Conservation (phyloP, 2,113 vertebrate genomes). For the Tragulus kanchil region DNA sequence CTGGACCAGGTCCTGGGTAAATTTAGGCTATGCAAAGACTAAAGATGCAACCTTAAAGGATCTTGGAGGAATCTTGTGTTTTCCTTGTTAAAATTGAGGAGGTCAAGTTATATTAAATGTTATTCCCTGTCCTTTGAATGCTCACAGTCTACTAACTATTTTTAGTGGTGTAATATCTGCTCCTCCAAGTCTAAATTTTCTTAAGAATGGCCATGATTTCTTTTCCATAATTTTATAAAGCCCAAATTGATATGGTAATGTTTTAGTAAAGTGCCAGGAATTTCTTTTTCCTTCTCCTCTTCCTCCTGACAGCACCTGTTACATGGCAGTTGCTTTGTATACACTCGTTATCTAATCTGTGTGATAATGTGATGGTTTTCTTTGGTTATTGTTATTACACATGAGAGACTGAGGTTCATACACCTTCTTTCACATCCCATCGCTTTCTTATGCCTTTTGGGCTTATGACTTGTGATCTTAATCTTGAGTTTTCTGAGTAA, state of each 20-base stretch:
- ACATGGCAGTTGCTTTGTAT: background rate
- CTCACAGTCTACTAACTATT: background rate
- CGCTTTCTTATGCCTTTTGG: background rate
- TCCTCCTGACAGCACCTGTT: background rate
- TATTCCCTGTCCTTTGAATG: background rate
- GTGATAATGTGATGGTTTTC: background rate
- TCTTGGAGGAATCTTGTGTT: background rate
- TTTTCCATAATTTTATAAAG: background rate
- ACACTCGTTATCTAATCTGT: background rate
- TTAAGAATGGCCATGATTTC: background rate
- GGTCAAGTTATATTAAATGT: background rate
- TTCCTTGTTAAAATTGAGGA: background rate
- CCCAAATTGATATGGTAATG: background rate
- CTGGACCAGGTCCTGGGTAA: background rate
- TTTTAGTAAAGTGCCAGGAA: background rate
- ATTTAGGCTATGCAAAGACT: background rate
- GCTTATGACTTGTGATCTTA: background rate
- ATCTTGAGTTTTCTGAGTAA: background rate
- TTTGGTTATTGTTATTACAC: background rate
- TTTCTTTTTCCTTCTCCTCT: background rate
- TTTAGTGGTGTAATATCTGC: background rate
- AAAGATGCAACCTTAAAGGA: background rate
- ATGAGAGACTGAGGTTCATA: background rate
- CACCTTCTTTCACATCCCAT: background rate
- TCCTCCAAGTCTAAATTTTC: background rate